Base-by-base conservation (phyloP, 1,140 invertebrate species). In the Cyphomyrmex costatus region DNA sequence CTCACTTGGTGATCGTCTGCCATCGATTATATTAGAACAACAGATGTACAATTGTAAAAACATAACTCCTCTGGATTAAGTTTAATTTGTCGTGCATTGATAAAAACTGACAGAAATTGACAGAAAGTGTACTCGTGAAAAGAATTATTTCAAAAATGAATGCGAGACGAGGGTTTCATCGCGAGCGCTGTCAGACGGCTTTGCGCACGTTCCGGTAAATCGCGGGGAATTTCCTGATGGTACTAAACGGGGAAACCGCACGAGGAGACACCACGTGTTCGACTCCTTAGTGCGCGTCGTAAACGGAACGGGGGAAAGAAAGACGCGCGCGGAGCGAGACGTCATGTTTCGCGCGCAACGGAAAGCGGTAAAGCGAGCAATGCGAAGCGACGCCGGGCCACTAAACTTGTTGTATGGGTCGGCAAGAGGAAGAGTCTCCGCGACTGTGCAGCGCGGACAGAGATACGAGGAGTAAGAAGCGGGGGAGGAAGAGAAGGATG, bases 311-410 rank as follows among this genome's bases (percentile, higher is more conserved):
- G 82, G 84, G 61, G 68, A 80, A 65, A 68, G 53, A 87, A 73
- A 83, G 56, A 79, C n/a, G 49, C 27, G 60, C n/a, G n/a, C n/a
- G n/a, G n/a, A n/a, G 21, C 46, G 21, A 61, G 58, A 49, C 68
- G 82, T 61, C 82, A 46, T 42, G 30, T 82, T 68, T 51, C 10
- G 76, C 56, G 76, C 56, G 80, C 56, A 80, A 78, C 77, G 71
- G 86, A 89, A 92, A 88, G 89, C 88, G 90, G 92, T 87, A 92
- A 89, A 91, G 92, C 84, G 83, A 91, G 76, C 85, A 78, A 30
- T 33, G 73, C 53, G 65, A 61, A 10, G 63, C 77, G 84, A 42
- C 36, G 36, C 36, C 51, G 33, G 71, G 71, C 77, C 19, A 71
- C 53, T 60, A 73, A 71, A 71, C 51, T 66, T 14, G 21, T 14